Base-by-base conservation (phyloP, 2,113 vertebrate species). In the Silurus asotus region DNA sequence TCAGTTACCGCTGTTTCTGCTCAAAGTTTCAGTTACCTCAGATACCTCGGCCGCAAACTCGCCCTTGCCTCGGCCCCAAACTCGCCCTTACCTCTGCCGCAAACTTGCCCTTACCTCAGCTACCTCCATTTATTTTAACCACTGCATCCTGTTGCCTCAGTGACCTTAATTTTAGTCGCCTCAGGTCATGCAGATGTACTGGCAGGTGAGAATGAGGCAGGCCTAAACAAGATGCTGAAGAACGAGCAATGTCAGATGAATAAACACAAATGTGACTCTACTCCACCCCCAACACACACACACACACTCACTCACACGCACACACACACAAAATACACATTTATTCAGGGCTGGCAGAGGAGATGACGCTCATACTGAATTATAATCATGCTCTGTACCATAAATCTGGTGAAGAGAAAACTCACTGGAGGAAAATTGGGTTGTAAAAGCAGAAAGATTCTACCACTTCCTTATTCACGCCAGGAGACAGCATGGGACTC, bases 141-240 rank as follows among this genome's bases (percentile, higher is more conserved):
- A 19, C 1, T 0, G 13, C 45, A 65, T 23, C 10, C 55, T 19
- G 8, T 74, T 72, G 19, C 67, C 67, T 49, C 2, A n/a, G 25
- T 48, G 53, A 91, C 88, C 87, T 55, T 56, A 69, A 17, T 87
- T 58, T 86, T 82, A 92, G 88, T 79, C 91, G 86, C 86, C 55
- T 85, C 25, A 82, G 88, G 17, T 69, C 37, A 70, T 65, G 62
- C 49, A 72, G 90, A 67, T 88, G 82, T 48, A 78, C 76, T 70
- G 89, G 90, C 90, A 94, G 91, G 91, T 92, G 93, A 89, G 89
- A 67, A 81, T 82, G 69, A 82, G 88, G 84, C 90, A 88, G 91
- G 93, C 89, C 89, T 86, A 15, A 84, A 91, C 91, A 92, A 82
- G 92, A 89, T 77, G 64, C n/a, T 49, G 20, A 67, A 58, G 53